These are phyloP conservation scores for Mormoops blainvillei DNA, from an alignment of 2,113 vertebrate species.

Conservation along the genomic window DNA sequence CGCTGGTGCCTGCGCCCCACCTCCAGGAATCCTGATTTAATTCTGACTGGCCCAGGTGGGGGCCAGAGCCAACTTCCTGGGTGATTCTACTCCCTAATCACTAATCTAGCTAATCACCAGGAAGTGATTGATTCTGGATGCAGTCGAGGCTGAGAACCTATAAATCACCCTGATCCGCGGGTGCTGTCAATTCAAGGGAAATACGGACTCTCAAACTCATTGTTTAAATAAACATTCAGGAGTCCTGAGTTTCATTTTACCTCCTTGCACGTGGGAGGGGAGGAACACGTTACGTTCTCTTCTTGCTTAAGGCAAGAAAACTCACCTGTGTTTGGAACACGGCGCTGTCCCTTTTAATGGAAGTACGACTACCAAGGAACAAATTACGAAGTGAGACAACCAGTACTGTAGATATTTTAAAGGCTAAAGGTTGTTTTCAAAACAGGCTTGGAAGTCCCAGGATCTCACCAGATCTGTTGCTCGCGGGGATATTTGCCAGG, in stretches of 20 bases:
- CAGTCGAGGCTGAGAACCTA: not conserved
- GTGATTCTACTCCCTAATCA: not conserved
- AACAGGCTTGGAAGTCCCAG: not conserved
- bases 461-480: not conserved
- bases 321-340: not conserved
- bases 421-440: not conserved
- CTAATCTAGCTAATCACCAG: not conserved
- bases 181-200: not conserved
- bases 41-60: not conserved
- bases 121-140: not conserved
- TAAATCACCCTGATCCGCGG: not conserved
- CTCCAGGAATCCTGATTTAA: not conserved
- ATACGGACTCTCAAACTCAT: not conserved
- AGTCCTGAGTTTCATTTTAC: not conserved
- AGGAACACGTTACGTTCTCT: not conserved
- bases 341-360: not conserved
- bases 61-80: not conserved
- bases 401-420: not conserved
- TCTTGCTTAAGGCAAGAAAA: not conserved
- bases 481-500: not conserved
- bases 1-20: not conserved
- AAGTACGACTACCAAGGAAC: not conserved
- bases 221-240: not conserved
- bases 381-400: not conserved
- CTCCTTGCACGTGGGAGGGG: not conserved